Conservation (phyloP, 2,888 invertebrate species). For the Oasisia sp. region DNA sequence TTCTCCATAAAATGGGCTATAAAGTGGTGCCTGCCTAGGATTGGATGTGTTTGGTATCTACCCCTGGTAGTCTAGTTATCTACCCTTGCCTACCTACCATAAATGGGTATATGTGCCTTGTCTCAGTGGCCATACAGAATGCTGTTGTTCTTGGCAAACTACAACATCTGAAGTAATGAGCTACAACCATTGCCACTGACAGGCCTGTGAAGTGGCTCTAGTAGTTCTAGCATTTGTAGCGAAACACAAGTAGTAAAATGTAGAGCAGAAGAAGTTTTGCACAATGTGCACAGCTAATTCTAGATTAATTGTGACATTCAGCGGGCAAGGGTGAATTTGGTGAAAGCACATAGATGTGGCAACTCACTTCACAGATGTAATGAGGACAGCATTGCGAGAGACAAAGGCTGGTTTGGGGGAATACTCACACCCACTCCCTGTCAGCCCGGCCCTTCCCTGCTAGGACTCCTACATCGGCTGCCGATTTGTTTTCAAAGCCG, state of each 20-base stretch:
- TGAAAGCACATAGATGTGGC: background rate
- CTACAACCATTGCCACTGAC: background rate
- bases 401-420: background rate
- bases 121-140: no score
- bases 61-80: background rate
- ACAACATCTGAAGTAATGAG: background rate
- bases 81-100: background rate
- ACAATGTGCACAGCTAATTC: background rate
- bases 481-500: background rate
- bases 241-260: background rate
- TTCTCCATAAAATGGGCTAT: background rate
- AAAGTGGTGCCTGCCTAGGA: background rate
- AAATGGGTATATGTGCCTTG: background rate
- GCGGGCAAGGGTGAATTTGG: background rate
- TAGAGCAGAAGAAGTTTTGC: background rate
- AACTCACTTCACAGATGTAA: background rate
- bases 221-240: background rate
- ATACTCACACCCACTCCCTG: background rate
- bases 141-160: no score
- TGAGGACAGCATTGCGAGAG: background rate
- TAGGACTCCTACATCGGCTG: background rate
- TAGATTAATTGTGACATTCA: background rate
- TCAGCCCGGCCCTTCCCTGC: background rate
- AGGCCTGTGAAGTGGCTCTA: background rate
- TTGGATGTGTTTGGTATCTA: background rate